Percentiles rank a stretch among this genome's conserved stretches.
Evolutionary conservation across 2,113 vertebrate species (phyloP).

Genomic region (Chamaetylas fuelleborni): DNA sequence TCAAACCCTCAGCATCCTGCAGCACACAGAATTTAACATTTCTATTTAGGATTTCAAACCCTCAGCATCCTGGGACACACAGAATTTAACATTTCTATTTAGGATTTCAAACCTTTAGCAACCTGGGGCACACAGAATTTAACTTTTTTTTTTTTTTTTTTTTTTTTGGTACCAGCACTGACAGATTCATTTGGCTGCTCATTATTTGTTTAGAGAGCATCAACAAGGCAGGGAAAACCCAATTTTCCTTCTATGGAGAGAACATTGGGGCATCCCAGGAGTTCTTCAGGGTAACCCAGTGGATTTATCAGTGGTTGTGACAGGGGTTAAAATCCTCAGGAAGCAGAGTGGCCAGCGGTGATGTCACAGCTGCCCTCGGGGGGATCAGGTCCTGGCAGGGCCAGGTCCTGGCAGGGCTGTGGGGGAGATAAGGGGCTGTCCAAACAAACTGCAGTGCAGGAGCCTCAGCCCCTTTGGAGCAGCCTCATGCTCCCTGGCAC

Average conservation of each 20-base stretch:
- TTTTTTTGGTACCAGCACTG: no score
- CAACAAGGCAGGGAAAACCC: background rate
- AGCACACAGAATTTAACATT: background rate
- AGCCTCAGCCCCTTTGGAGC: conserved; percentile 55
- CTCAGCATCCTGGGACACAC: fast-evolving
- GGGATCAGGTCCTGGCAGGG: conserved; percentile 3
- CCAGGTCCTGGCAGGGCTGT: conserved; percentile 74
- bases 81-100: background rate
- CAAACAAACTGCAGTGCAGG: conserved; percentile 74
- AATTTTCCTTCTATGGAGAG: fast-evolving
- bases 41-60: background rate
- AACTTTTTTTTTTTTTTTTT: no score
- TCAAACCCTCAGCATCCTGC: no score
- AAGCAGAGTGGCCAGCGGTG: conserved; percentile 59
- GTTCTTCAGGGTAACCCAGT: background rate
- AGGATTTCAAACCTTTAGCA: background rate
- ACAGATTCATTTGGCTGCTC: background rate
- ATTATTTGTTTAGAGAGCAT: fast-evolving
- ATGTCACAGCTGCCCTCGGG: conserved; percentile 72
- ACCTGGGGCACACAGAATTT: no score
- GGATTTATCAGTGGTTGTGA: conserved; percentile 39
- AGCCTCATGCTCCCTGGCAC: conserved; percentile 25
- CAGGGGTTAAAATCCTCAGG: conserved; percentile 72
- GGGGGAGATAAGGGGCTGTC: conserved; percentile 75
- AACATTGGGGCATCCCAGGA: fast-evolving